Evolutionary conservation across 2,113 vertebrate species (phyloP), one percentile per base, ranked within the genome.

Genomic region (Prionailurus viverrinus): DNA sequence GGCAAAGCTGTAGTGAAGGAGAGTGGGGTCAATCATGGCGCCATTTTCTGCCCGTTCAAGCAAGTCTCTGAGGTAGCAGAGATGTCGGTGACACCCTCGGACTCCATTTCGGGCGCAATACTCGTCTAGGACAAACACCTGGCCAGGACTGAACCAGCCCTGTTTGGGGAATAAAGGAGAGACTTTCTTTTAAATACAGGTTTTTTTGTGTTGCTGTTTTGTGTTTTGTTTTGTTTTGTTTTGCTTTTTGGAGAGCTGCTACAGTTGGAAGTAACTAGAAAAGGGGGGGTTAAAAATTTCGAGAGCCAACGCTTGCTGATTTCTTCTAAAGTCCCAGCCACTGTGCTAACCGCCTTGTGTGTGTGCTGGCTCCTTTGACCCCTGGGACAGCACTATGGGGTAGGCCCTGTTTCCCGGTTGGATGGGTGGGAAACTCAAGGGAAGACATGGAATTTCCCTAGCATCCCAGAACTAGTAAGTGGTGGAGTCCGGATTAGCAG

Each of bases 91-190:
- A 98, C 99, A 99, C 91, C 99, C 99, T 97, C 99, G 99, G 68
- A 99, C 99, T 73, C 99, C 99, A 2, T 99, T 99, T 73, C 99
- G 99, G 97, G 99, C 99, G 13, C 99, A 99, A 97, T 99, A 99
- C 98, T 99, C 99, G 61, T 99, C 99, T 98, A 99, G 98, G 92
- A 99, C 99, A 98, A 99, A 99, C 98, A 99, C 99, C 98, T 99
- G 99, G 97, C 99, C 99, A 16, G 99, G 99, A 99, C 99, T 99
- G 98, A 99, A 99, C 99, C 99, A 99, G 98, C 99, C 99, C 99
- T 99, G 99, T 89, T 89, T 97, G 98, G 95, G 96, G 98, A 98
- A 98, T 92, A 98, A 94, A 98, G 91, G 58, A 98, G 93, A 99
- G 97, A 98, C 98, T 98, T 98, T 91, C 98, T 98, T 98, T 99